Conservation (phyloP, 2,113 vertebrate species). For the Crypturellus undulatus region DNA sequence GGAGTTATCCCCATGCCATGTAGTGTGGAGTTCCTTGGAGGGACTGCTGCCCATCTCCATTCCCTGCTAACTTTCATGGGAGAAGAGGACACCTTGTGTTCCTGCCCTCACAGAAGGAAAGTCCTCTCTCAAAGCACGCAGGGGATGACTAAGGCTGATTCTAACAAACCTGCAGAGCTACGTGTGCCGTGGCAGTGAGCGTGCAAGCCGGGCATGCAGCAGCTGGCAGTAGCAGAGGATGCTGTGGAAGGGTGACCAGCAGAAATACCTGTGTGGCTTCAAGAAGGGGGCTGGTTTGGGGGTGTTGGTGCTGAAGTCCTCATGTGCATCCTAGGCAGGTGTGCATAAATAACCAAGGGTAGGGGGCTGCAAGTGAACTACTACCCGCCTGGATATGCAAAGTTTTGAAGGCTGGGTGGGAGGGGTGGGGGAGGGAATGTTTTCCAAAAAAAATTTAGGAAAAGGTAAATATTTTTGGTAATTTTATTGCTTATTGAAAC, state of each 20-base stretch:
- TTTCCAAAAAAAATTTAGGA: neutral
- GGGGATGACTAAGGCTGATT: neutral
- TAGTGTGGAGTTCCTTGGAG: neutral
- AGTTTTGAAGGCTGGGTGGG: neutral
- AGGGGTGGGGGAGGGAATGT: neutral
- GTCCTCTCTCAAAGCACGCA: neutral
- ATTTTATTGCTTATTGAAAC: neutral
- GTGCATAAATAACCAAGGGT: neutral
- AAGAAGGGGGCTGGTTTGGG: neutral
- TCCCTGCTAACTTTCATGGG: neutral
- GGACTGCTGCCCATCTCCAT: neutral
- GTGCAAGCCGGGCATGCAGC: too few relatives aligned
- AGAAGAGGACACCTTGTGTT: neutral
- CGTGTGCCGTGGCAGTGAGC: neutral
- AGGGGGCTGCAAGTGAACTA: neutral
- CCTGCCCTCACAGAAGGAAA: neutral
- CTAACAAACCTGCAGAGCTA: neutral
- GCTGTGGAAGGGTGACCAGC: neutral
- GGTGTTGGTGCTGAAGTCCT: neutral
- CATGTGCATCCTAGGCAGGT: fast-evolving
- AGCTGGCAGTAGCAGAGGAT: neutral
- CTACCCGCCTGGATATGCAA: neutral
- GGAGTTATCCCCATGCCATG: neutral
- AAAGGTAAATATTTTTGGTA: neutral
- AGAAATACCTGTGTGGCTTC: neutral